Percentiles rank a stretch among this genome's conserved stretches.
Evolutionary conservation across 2,888 invertebrate species (phyloP).

Genomic region (Leucozona laternaria): DNA sequence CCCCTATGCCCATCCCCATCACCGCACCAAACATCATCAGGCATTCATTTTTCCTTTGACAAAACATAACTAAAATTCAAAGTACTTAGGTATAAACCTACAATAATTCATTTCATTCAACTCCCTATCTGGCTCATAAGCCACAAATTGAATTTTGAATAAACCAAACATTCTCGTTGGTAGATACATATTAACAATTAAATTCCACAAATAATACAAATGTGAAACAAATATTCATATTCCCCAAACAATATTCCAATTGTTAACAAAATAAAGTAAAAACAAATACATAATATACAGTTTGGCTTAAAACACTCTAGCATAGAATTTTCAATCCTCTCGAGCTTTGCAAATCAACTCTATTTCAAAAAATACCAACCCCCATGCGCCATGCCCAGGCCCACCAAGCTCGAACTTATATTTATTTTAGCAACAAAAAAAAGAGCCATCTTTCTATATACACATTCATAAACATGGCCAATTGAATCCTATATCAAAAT

Average conservation of each 20-base stretch:
- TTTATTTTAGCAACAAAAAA: background rate
- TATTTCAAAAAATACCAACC: constrained; percentile 10
- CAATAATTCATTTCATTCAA: constrained; percentile 16
- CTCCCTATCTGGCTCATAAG: constrained; percentile 38
- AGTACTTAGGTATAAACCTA: background rate
- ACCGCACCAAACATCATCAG: background rate
- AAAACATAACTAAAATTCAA: constrained; percentile 15
- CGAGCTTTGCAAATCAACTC: constrained; percentile 12
- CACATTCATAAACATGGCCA: constrained; percentile 42
- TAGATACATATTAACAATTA: constrained; percentile 33
- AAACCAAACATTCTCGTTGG: background rate
- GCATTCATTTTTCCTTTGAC: background rate
- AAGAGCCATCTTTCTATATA: background rate
- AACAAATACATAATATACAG: constrained; percentile 17
- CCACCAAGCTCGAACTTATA: background rate
- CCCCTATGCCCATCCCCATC: background rate
- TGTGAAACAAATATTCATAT: constrained; percentile 69
- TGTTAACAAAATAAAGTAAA: constrained; percentile 46
- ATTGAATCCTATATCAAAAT: constrained; percentile 48
- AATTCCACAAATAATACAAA: constrained; percentile 46
- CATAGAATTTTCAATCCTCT: background rate
- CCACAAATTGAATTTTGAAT: constrained; percentile 36
- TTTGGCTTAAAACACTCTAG: constrained; percentile 24
- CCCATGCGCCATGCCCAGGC: too few species aligned
- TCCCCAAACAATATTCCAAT: constrained; percentile 61